Evolutionary conservation across 2,888 invertebrate species (phyloP).

Genomic region (Cantharis rustica): DNA sequence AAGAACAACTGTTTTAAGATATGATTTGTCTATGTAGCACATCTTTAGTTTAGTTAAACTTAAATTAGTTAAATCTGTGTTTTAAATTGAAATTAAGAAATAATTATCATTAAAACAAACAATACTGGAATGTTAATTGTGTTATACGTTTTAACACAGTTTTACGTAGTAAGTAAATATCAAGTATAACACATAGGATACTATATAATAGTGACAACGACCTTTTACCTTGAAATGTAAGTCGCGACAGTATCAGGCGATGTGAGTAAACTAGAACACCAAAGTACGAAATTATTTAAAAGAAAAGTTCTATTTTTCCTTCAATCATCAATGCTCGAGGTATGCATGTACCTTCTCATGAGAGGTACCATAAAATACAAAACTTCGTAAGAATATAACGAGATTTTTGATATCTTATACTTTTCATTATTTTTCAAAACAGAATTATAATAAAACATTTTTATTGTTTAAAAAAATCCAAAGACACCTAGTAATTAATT

Average conservation of each 20-base stretch:
- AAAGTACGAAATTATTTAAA: background rate
- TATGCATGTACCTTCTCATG: background rate
- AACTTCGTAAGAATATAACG: background rate
- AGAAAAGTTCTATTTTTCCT: background rate
- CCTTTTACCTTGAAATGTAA: conserved; percentile 28
- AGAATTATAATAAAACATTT: too few relatives aligned
- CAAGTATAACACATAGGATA: background rate
- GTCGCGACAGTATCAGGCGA: conserved; percentile 29
- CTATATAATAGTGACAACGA: conserved; percentile 14
- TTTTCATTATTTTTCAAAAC: too few relatives aligned
- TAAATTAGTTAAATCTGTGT: background rate
- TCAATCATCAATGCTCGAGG: background rate
- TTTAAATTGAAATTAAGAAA: background rate
- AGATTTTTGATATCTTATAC: background rate
- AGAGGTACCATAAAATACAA: background rate
- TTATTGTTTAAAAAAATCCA: too few relatives aligned
- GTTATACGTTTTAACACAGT: background rate
- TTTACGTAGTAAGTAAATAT: background rate
- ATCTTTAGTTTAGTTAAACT: background rate
- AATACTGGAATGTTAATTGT: background rate
- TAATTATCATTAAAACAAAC: background rate
- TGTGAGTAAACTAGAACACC: conserved; percentile 6
- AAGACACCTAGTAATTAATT: too few relatives aligned
- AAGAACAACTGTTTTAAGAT: too few relatives aligned
- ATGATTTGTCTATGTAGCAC: background rate